Conservation (phyloP, 2,797 vertebrate genomes). For the Basileuterus tristriatus region DNA sequence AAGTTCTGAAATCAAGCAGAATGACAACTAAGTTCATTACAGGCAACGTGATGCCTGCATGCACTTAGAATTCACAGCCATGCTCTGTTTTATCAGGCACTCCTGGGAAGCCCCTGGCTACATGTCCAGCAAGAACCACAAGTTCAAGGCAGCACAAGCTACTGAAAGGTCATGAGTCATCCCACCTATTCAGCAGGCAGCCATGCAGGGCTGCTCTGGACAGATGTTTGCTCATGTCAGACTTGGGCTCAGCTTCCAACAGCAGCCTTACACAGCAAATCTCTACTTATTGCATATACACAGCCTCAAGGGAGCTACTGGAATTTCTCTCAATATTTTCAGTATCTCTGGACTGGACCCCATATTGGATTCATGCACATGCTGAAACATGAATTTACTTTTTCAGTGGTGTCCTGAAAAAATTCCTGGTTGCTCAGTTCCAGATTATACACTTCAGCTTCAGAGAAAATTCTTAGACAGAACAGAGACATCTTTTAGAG, state of each 20-base stretch:
- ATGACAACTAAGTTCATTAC: not conserved
- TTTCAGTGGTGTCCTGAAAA: not conserved
- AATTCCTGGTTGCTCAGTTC: not conserved
- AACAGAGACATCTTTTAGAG: not conserved
- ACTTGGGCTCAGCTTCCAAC: not conserved
- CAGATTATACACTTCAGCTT: not conserved
- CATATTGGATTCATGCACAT: not conserved
- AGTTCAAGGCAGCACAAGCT: not conserved
- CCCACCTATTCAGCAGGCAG: not conserved
- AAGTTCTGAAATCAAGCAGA: not conserved
- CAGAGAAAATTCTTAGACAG: not conserved
- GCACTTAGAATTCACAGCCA: not conserved
- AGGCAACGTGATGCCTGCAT: not conserved
- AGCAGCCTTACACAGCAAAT: not conserved
- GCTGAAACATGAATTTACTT: not conserved
- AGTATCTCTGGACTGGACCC: not conserved
- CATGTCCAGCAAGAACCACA: rapidly evolving
- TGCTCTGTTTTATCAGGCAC: not conserved
- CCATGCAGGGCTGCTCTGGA: not conserved
- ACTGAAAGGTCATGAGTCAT: not conserved
- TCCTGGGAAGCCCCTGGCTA: not conserved
- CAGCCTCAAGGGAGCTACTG: not conserved
- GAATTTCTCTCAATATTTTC: not conserved
- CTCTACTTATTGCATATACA: not conserved
- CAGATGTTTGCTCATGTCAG: not conserved